phyloP scores from a whole-genome alignment of 1,140 invertebrate genomes.

The Ooceraea biroi region DNA sequence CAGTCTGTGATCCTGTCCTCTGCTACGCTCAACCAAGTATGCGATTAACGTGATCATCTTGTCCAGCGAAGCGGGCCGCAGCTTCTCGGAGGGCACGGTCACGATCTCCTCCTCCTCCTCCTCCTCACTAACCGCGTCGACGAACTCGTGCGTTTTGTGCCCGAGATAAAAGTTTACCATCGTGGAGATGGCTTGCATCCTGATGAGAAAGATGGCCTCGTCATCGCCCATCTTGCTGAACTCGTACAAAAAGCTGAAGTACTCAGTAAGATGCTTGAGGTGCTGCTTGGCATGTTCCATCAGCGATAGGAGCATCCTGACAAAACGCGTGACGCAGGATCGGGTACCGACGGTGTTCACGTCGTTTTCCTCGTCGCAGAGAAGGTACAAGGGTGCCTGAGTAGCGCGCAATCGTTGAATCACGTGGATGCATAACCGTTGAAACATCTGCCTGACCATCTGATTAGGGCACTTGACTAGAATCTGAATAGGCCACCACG shows the following conservation, averaged over 20 bases:
- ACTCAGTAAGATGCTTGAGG: slow-evolving; percentile 95
- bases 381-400: slow-evolving; percentile 81
- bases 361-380: slow-evolving; percentile 85
- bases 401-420: slow-evolving; percentile 92
- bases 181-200: slow-evolving; percentile 94
- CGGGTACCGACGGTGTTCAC: slow-evolving; percentile 91
- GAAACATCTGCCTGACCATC: slow-evolving; percentile 97
- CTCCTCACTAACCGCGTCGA: slow-evolving; percentile 91
- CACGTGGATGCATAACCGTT: slow-evolving; percentile 96
- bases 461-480: slow-evolving; percentile 98
- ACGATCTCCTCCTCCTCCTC: slow-evolving; percentile 93
- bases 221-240: slow-evolving; percentile 98
- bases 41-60: slow-evolving; percentile 98
- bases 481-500: slow-evolving; percentile 98
- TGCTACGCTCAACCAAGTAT: slow-evolving; percentile 94
- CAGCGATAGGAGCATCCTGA: slow-evolving; percentile 95
- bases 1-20: slow-evolving; percentile 91
- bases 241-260: slow-evolving; percentile 96
- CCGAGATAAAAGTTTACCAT: slow-evolving; percentile 97
- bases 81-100: slow-evolving; percentile 90
- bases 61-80: slow-evolving; percentile 95
- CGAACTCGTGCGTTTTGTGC: slow-evolving; percentile 90
- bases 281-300: slow-evolving; percentile 96
- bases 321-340: slow-evolving; percentile 96
- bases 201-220: slow-evolving; percentile 94